These are phyloP conservation scores for Graptemys geographica DNA, from an alignment of 2,797 vertebrate genomes.

Conservation along the genomic window DNA sequence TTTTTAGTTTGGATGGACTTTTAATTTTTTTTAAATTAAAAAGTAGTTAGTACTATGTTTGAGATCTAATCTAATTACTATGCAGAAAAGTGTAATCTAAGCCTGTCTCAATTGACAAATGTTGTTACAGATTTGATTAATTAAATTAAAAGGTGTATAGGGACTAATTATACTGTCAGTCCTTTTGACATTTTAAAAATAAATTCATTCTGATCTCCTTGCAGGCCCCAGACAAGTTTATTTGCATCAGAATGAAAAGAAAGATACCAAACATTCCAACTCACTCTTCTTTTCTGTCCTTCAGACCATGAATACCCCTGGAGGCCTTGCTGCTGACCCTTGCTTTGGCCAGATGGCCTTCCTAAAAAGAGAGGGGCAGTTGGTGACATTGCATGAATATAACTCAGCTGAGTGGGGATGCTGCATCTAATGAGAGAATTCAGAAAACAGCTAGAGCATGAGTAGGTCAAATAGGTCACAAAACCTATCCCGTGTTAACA, in stretches of 20 bases:
- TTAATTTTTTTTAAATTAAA: slow-evolving; percentile 52
- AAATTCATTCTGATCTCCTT: not conserved
- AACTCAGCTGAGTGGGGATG: not conserved
- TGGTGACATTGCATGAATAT: not conserved
- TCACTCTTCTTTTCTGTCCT: not conserved
- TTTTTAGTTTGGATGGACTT: slow-evolving; percentile 54
- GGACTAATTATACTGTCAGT: not conserved
- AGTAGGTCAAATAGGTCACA: not conserved
- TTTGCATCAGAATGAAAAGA: not conserved
- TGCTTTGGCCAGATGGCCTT: not conserved
- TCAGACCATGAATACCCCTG: not conserved
- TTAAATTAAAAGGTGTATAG: slow-evolving; percentile 38
- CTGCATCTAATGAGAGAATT: not conserved
- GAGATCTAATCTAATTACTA: slow-evolving; percentile 67
- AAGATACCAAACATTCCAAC: not conserved
- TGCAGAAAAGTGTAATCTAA: slow-evolving; percentile 56
- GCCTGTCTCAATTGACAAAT: slow-evolving; percentile 23
- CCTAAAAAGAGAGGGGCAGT: not conserved
- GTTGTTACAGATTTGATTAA: slow-evolving; percentile 52
- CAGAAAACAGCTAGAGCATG: not conserved
- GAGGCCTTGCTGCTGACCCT: not conserved
- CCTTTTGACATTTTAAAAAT: not conserved
- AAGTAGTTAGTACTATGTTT: slow-evolving; percentile 50
- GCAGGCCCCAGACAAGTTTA: not conserved
- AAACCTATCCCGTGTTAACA: not conserved